Evolutionary conservation across 2,797 vertebrate species (phyloP), one percentile per base, ranked within the genome.

Genomic region (Schizopygopsis malacanthus): DNA sequence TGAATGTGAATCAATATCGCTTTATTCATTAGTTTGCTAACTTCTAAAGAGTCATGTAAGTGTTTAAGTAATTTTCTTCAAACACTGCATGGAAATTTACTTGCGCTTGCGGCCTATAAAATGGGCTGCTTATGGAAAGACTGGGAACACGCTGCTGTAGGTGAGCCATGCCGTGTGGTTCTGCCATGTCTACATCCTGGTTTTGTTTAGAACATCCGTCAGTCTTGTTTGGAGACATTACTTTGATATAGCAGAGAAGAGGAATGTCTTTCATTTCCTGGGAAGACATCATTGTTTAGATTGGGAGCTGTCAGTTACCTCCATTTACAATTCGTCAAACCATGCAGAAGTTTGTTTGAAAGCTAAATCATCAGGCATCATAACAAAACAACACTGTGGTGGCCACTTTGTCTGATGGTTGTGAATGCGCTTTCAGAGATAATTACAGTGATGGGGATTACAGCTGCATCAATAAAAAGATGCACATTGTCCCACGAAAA

Each of bases 261-360:
- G 82, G 86, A 87, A 89, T 88, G 86, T 79, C 84, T 88, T 87
- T 86, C 72, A 90, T 89, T 88, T 90, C 86, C 88, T 89, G 82
- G 37, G 81, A 85, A 82, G 70, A 85, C 87, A 71, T 83, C 85
- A 85, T 81, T 81, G 86, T 87, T 89, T 90, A 84, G 82, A 90
- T 81, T 11, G 20, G 83, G 83, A 80, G 80, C 33, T 79, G 86
- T 76, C 87, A 86, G 78, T 81, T 82, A 79, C 47, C 69, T 81
- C 50, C 10, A 75, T 81, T 85, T 81, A 81, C 69, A 61, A 67
- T 85, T 81, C 18, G 37, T 75, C 70, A 81, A 81, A 71, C 56
- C 84, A 80, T 20, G 43, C 69, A 54, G 28, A 63, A 37, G 54
- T 75, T 45, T 33, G 84, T 85, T 85, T 85, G 77, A 85, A 79